Evolutionary conservation across 1,140 invertebrate genomes (phyloP).

Genomic region (Lepidostoma basale): DNA sequence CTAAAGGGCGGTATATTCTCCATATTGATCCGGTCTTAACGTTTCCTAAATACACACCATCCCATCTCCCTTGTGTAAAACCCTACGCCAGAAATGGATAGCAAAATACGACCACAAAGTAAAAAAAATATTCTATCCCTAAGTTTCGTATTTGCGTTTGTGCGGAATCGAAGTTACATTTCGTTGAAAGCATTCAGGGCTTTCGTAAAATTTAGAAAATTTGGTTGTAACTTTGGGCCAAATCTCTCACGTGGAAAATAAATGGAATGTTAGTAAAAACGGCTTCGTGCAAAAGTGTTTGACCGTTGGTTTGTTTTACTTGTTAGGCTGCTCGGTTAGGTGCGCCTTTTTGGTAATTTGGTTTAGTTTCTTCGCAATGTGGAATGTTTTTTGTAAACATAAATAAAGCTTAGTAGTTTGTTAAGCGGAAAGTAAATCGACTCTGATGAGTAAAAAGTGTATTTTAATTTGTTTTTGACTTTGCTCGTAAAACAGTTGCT

Average conservation of each 20-base stretch:
- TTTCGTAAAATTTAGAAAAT: background rate
- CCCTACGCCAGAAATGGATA: background rate
- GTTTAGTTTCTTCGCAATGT: background rate
- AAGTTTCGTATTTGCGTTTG: too few species aligned
- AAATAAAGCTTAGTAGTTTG: slow-evolving; percentile 7
- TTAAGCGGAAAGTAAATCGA: background rate
- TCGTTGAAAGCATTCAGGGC: background rate
- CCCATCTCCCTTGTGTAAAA: slow-evolving; percentile 11
- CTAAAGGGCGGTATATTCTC: slow-evolving; percentile 26
- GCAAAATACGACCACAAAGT: background rate
- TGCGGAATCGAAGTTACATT: background rate
- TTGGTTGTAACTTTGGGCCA: background rate
- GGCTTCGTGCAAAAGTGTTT: background rate
- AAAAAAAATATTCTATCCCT: too few species aligned
- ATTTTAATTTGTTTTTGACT: too few species aligned
- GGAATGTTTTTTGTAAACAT: background rate
- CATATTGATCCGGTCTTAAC: slow-evolving; percentile 27
- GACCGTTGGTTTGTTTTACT: too few species aligned
- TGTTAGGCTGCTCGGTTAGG: too few species aligned
- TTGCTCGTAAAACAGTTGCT: too few species aligned
- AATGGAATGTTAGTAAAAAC: background rate
- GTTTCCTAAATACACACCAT: slow-evolving; percentile 26
- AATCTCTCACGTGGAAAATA: slow-evolving; percentile 18
- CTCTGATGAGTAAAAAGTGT: too few species aligned
- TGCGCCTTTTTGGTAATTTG: background rate